Evolutionary conservation across 1,140 invertebrate genomes (phyloP).

Genomic region (Listronotus bonariensis): DNA sequence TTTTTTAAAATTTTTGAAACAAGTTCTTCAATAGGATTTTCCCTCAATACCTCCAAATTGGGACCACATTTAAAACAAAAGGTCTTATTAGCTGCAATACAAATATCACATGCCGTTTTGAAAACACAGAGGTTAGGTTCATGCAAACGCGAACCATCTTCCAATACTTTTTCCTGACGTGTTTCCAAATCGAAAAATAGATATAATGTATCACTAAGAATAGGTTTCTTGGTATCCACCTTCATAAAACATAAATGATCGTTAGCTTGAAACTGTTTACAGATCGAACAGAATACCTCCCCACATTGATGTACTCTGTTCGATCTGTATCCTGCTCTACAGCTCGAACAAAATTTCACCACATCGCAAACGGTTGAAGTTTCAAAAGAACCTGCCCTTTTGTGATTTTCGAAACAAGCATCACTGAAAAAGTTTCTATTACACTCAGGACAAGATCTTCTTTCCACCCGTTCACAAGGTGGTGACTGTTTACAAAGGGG

Average conservation of each 20-base stretch:
- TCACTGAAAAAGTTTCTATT: conserved; percentile 13
- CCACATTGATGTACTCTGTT: conserved; percentile 3
- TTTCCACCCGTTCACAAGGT: no score
- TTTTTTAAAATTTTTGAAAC: neutral
- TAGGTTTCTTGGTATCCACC: conserved; percentile 11
- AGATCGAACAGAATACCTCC: conserved; percentile 5
- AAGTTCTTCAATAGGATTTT: neutral
- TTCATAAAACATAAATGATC: conserved; percentile 22
- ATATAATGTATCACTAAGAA: conserved; percentile 5
- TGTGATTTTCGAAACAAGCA: conserved; percentile 24
- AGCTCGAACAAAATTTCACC: neutral
- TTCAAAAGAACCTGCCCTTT: neutral
- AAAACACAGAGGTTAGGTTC: conserved; percentile 18
- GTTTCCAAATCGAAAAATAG: conserved; percentile 29
- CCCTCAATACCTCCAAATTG: neutral
- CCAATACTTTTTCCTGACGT: conserved; percentile 5
- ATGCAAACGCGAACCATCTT: conserved; percentile 10
- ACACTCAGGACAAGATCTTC: conserved; percentile 11
- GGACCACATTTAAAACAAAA: conserved; percentile 7
- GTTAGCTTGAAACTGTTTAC: conserved; percentile 9
- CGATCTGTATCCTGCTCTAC: neutral
- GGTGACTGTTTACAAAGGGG: neutral
- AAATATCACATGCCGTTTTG: conserved; percentile 11
- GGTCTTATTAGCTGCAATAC: neutral
- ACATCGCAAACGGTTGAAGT: conserved; percentile 6